Conservation (phyloP, 2,888 invertebrate genomes). For the Andricus curvator region DNA sequence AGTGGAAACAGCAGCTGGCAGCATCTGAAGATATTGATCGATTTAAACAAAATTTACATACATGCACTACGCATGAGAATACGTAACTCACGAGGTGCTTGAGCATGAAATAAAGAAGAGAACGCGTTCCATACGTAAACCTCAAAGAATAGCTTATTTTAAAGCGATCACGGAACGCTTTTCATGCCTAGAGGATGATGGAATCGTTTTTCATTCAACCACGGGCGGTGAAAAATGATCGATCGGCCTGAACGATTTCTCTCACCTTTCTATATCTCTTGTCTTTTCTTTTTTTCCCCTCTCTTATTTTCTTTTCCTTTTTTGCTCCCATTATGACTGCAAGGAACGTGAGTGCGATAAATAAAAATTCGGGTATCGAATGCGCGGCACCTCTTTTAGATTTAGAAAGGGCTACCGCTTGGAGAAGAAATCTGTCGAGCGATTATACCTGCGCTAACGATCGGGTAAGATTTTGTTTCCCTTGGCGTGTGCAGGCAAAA, state of each 20-base stretch:
- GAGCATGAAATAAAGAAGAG: conserved; percentile 68
- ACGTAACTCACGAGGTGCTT: conserved; percentile 54
- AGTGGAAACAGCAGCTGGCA: conserved; percentile 49
- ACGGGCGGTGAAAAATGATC: conserved; percentile 66
- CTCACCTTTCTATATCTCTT: conserved; percentile 46
- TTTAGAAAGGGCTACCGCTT: conserved; percentile 20
- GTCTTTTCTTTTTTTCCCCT: background rate
- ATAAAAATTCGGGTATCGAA: conserved; percentile 8
- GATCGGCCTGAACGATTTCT: conserved; percentile 55
- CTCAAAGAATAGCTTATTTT: conserved; percentile 74
- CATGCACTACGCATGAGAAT: conserved; percentile 27
- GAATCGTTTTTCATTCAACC: conserved; percentile 69
- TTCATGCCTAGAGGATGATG: conserved; percentile 70
- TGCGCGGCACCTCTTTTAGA: background rate
- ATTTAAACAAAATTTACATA: conserved; percentile 34
- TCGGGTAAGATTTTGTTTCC: conserved; percentile 2
- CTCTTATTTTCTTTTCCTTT: conserved; percentile 6
- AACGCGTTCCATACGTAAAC: conserved; percentile 68
- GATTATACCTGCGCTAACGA: conserved; percentile 24
- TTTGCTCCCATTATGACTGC: background rate
- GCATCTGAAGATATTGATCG: conserved; percentile 30
- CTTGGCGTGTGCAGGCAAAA: background rate
- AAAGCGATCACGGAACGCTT: conserved; percentile 73
- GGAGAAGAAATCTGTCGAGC: background rate
- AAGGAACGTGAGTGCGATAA: conserved; percentile 17